Evolutionary conservation across 2,113 vertebrate species (phyloP).

Genomic region (Ranitomeya imitator): DNA sequence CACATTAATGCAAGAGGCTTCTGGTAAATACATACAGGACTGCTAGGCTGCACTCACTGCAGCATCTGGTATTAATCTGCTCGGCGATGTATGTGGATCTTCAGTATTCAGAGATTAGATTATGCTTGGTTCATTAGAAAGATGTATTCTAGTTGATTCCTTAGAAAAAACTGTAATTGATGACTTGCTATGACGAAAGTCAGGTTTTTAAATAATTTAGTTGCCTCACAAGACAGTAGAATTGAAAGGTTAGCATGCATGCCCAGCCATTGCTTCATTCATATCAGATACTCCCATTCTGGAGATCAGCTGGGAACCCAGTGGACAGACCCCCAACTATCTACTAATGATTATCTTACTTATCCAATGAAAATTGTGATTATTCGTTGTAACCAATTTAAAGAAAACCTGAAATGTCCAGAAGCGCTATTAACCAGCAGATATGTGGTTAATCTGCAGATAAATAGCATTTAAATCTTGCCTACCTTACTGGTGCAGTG

Average conservation of each 20-base stretch:
- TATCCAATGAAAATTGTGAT: no score
- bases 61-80: conserved; percentile 48
- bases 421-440: no score
- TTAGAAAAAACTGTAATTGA: neutral
- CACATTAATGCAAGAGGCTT: conserved; percentile 34
- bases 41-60: neutral
- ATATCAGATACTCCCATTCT: no score
- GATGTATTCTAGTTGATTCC: neutral
- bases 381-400: no score
- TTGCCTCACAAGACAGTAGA: neutral
- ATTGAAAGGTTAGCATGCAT: neutral
- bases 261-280: no score
- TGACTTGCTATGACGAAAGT: neutral
- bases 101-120: conserved; percentile 12
- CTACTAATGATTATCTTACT: no score
- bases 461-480: no score
- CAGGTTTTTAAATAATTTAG: neutral
- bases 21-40: conserved; percentile 23
- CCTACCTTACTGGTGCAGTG: no score
- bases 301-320: no score
- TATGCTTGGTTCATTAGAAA: neutral
- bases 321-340: no score
- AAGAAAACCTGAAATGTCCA: no score
- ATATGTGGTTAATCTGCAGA: no score
- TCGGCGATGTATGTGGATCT: conserved; percentile 20